Conservation (phyloP, 2,113 vertebrate species). For the Nycticebus coucang region DNA sequence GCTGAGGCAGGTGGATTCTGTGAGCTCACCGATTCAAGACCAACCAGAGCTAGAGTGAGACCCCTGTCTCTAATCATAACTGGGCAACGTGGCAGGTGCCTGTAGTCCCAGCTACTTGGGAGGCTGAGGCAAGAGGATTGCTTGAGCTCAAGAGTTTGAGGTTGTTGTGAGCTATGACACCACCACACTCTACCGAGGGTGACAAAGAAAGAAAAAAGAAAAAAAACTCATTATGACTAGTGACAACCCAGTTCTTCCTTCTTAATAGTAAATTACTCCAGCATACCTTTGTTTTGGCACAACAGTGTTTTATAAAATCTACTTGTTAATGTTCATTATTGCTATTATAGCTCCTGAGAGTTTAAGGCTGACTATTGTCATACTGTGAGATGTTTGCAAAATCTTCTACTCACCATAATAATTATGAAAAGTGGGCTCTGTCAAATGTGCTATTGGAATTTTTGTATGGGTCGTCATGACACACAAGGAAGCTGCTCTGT, state of each 20-base stretch:
- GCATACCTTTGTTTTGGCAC: not conserved
- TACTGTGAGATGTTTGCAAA: not conserved
- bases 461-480: not conserved
- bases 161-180: too few relatives aligned
- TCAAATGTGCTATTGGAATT: not conserved
- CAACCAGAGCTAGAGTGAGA: too few relatives aligned
- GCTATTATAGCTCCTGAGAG: not conserved
- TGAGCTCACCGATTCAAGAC: too few relatives aligned
- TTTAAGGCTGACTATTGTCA: not conserved
- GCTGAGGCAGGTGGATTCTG: too few relatives aligned
- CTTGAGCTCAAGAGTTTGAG: too few relatives aligned
- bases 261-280: not conserved
- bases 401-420: not conserved
- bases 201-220: too few relatives aligned
- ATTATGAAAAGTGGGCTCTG: not conserved
- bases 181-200: too few relatives aligned
- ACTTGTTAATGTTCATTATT: not conserved
- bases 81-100: too few relatives aligned
- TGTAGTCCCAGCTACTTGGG: too few relatives aligned
- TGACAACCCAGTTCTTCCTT: not conserved
- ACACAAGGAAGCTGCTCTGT: not conserved
- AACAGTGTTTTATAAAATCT: not conserved
- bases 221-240: not conserved
- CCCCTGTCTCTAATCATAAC: too few relatives aligned
- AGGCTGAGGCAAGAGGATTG: too few relatives aligned